Evolutionary conservation across 2,797 vertebrate species (phyloP), one percentile per base, ranked within the genome.

Genomic region (Poecile montanus): DNA sequence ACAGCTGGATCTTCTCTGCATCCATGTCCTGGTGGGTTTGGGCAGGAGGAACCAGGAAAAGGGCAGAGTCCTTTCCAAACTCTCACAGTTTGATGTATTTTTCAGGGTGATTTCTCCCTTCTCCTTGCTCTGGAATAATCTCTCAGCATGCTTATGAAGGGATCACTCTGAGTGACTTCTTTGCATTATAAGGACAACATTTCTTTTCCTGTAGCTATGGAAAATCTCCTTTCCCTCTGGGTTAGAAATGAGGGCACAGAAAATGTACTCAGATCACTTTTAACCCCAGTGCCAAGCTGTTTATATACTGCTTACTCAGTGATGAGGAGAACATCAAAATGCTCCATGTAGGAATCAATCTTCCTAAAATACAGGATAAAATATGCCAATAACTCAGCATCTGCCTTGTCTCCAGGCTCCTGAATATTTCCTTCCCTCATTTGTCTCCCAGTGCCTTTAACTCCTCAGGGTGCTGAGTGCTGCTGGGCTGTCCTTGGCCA

Each of bases 51-150:
- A 27, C 4, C 29, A 8, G 34, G 40, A 5, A 13, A 67, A 21
- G 25, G 38, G 47, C 53, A 76, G 44, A 58, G 38, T 7, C 42
- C 32, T 50, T 32, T 9, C 66, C 36, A 61, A 3, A 18, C 34
- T 26, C 45, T 11, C 7, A 0, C 7, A 30, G 16, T 8, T 8
- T 60, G 40, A 25, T 85, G 1, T 1, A 2, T 58, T 71, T 84
- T 38, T 18, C 30, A 5, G 63, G 53, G 7, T 60, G 40, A 40
- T 29, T 89, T 38, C 12, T 82, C 45, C 68, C 42, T 77, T 51
- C 56, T 68, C 30, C 48, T 32, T 42, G 45, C 25, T 70, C 63
- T 79, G 86, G 54, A 34, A 53, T 44, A 34, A 30, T 16, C 73
- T 63, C 38, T 60, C 44, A 19, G 73, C 18, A 6, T 32, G 50